Conservation (phyloP, 2,888 invertebrate species). For the Sabatieria punctata region DNA sequence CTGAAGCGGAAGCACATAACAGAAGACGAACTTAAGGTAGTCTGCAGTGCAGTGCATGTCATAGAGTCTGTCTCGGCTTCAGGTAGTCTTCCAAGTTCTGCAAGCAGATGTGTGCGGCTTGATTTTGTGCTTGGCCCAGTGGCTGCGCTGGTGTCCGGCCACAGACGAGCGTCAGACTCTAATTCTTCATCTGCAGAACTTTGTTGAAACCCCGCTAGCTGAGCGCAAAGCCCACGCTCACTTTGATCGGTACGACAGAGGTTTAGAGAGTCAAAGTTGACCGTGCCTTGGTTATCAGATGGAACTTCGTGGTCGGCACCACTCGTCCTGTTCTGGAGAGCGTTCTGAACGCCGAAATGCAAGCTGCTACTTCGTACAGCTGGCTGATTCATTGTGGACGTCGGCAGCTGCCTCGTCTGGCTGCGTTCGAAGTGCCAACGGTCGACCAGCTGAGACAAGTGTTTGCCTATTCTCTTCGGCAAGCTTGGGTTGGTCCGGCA, state of each 20-base stretch:
- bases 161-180: neutral
- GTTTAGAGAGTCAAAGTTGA: too few species aligned
- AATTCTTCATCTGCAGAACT: too few species aligned
- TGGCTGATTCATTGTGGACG: conserved; percentile 14
- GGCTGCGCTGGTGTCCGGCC: conserved; percentile 13
- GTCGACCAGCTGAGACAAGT: conserved; percentile 13
- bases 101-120: conserved; percentile 10
- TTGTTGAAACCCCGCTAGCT: too few species aligned
- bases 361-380: conserved; percentile 11
- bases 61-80: neutral
- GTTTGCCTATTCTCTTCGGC: conserved; percentile 13
- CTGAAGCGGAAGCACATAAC: neutral
- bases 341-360: too few species aligned
- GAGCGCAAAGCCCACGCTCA: too few species aligned
- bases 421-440: conserved; percentile 9
- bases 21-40: neutral
- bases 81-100: neutral
- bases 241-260: too few species aligned
- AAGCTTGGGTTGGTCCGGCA: conserved; percentile 16
- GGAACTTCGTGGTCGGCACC: too few species aligned
- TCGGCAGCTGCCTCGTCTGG: conserved; percentile 11
- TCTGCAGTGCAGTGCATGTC: neutral
- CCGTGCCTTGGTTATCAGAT: too few species aligned
- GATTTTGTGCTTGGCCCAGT: conserved; percentile 16
- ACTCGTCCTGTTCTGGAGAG: too few species aligned